These are phyloP conservation scores for Eclectus roratus DNA, from an alignment of 2,113 vertebrate species.

Conservation along the genomic window DNA sequence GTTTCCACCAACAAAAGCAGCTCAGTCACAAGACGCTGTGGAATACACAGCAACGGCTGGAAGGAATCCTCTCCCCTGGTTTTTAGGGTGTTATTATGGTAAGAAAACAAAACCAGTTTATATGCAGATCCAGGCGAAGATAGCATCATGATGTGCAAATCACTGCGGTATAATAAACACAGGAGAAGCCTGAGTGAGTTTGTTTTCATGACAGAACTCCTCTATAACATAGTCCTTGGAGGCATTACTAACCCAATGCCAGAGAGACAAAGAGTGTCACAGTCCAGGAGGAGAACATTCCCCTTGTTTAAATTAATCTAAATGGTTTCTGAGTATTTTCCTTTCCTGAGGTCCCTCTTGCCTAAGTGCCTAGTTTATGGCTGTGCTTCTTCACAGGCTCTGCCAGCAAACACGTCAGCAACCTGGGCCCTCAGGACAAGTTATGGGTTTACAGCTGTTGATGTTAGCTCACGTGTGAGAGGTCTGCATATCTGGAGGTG, in stretches of 20 bases:
- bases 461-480: background rate
- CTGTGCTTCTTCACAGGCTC: background rate
- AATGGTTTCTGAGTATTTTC: background rate
- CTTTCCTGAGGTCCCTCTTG: background rate
- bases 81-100: background rate
- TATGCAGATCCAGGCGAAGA: accelerated
- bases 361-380: background rate
- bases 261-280: background rate
- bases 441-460: background rate
- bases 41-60: background rate
- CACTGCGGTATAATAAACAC: background rate
- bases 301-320: background rate
- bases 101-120: background rate
- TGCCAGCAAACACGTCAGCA: background rate
- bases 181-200: background rate
- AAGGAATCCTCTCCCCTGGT: background rate
- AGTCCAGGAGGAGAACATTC: background rate
- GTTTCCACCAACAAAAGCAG: background rate
- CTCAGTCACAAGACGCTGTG: background rate
- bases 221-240: background rate
- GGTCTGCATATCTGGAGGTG: background rate
- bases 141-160: background rate
- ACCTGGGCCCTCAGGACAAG: background rate
- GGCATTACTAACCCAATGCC: background rate
- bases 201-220: background rate